Conservation (phyloP, 1,140 invertebrate species). For the Chymomyza costata region DNA sequence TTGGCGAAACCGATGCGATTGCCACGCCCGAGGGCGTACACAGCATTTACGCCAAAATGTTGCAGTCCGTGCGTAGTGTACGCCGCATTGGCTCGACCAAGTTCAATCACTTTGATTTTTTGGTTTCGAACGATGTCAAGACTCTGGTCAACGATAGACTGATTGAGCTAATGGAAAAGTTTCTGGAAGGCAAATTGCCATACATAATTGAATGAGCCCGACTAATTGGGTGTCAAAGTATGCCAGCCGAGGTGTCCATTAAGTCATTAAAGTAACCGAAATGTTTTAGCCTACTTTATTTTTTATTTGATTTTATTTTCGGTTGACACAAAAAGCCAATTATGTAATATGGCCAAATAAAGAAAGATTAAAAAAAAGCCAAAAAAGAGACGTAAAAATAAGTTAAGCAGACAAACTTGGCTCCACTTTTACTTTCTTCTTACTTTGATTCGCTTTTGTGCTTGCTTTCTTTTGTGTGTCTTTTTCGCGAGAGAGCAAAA, state of each 20-base stretch:
- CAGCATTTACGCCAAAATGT: constrained; percentile 76
- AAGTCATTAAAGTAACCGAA: constrained; percentile 40
- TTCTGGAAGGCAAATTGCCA: constrained; percentile 60
- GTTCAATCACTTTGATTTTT: constrained; percentile 80
- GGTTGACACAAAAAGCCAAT: constrained; percentile 55
- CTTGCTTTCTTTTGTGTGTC: constrained; percentile 42
- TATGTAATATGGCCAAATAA: constrained; percentile 53
- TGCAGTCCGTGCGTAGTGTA: constrained; percentile 66
- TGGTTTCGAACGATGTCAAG: constrained; percentile 79
- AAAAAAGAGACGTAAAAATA: constrained; percentile 21
- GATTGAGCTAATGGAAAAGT: constrained; percentile 71
- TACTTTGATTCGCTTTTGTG: constrained; percentile 41
- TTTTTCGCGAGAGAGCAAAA: too few relatives aligned
- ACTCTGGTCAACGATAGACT: constrained; percentile 78
- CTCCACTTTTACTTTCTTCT: constrained; percentile 49
- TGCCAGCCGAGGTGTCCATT: constrained; percentile 36
- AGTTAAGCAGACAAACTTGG: constrained; percentile 24
- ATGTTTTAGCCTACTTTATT: too few relatives aligned
- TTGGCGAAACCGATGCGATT: constrained; percentile 84
- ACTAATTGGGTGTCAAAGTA: constrained; percentile 24
- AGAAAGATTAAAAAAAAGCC: constrained; percentile 14
- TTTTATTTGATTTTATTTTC: constrained; percentile 50
- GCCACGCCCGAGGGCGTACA: constrained; percentile 79
- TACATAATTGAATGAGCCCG: constrained; percentile 63
- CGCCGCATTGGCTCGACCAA: constrained; percentile 71